A percentile compares a stretch with the other conserved stretches of the same genome.
phyloP scores from a whole-genome alignment of 2,888 invertebrate species.

The Caenorhabditis sulstoni region DNA sequence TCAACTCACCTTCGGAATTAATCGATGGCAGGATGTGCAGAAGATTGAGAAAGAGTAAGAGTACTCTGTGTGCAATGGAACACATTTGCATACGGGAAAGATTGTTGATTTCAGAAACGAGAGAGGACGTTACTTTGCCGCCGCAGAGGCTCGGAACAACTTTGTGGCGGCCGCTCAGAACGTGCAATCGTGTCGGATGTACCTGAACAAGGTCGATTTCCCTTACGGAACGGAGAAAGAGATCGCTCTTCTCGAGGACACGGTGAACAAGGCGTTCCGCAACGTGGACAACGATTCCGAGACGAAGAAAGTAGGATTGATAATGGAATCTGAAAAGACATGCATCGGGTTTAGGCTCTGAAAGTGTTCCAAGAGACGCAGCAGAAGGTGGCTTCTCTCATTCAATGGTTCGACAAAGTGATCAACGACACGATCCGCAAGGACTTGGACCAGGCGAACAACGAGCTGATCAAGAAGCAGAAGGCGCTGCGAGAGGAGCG shows the following conservation, averaged over 20 bases:
- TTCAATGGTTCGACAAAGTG: slow-evolving; percentile 83
- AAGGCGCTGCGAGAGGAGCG: slow-evolving; percentile 82
- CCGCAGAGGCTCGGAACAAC: slow-evolving; percentile 83
- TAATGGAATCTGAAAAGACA: not conserved
- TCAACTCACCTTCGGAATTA: slow-evolving; percentile 82
- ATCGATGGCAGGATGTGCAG: slow-evolving; percentile 82
- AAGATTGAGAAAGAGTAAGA: slow-evolving; percentile 80
- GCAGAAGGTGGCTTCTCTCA: slow-evolving; percentile 82
- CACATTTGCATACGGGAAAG: not conserved
- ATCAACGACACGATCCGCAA: slow-evolving; percentile 83
- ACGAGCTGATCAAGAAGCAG: slow-evolving; percentile 81
- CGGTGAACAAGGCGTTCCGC: slow-evolving; percentile 82
- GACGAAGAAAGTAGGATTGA: slow-evolving; percentile 74
- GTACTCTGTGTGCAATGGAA: too few species aligned
- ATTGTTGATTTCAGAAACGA: slow-evolving; percentile 80
- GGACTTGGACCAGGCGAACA: slow-evolving; percentile 82
- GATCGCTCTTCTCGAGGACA: slow-evolving; percentile 82
- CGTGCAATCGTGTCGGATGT: slow-evolving; percentile 82
- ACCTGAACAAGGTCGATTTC: slow-evolving; percentile 82
- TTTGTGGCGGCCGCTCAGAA: slow-evolving; percentile 83
- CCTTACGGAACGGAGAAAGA: slow-evolving; percentile 83
- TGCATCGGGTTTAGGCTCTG: slow-evolving; percentile 77
- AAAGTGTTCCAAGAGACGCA: slow-evolving; percentile 82
- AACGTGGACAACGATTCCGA: slow-evolving; percentile 82
- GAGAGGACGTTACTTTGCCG: slow-evolving; percentile 82